Percentiles rank a stretch among this genome's conserved stretches.
Conservation (phyloP, 2,888 invertebrate species). For the Lasius fuliginosus region DNA sequence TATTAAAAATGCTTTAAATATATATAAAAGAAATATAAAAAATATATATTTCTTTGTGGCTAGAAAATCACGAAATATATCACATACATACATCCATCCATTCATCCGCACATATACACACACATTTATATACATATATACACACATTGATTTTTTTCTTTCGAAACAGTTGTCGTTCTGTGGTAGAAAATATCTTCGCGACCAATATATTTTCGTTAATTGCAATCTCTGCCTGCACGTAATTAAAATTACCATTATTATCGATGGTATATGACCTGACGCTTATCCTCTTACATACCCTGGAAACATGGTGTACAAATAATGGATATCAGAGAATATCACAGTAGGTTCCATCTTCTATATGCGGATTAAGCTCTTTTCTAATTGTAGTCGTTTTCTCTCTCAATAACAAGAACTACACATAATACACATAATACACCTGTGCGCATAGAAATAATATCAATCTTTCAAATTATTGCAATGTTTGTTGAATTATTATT, state of each 20-base stretch:
- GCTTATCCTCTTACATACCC: constrained; percentile 27
- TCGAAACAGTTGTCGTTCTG: not conserved
- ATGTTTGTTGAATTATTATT: not conserved
- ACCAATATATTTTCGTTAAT: not conserved
- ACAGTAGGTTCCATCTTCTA: not conserved
- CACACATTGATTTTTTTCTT: no score
- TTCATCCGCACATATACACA: no score
- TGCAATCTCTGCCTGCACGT: constrained; percentile 34
- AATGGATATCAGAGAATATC: constrained; percentile 46
- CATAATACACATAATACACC: not conserved
- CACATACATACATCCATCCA: no score
- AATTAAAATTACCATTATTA: constrained; percentile 39
- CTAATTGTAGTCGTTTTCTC: constrained; percentile 31
- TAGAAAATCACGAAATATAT: not conserved
- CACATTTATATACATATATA: no score
- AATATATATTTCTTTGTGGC: not conserved
- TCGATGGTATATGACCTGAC: constrained; percentile 5
- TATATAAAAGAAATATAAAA: not conserved
- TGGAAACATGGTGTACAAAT: constrained; percentile 21
- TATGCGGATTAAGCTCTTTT: not conserved
- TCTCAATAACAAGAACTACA: no score
- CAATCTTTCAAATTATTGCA: not conserved
- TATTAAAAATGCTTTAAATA: not conserved
- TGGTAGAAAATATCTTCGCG: not conserved
- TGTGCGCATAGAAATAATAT: constrained; percentile 6